Base-by-base conservation (phyloP, 1,140 invertebrate species). In the Subanguina moxae region DNA sequence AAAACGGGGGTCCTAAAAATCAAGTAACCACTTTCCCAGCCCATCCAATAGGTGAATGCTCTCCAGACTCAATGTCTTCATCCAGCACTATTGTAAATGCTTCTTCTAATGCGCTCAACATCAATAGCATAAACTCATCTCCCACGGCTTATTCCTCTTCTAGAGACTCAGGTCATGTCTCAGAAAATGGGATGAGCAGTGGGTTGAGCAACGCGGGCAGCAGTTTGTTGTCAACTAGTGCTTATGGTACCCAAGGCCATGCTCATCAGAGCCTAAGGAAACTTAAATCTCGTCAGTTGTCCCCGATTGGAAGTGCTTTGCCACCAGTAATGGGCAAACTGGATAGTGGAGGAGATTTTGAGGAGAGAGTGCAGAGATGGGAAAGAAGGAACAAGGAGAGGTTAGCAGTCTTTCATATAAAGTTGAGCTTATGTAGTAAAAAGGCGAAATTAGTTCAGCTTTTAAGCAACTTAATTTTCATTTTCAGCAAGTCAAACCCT, bases 291-390 rank as follows among this genome's bases (percentile, higher is more conserved):
- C 3, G 48, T 3, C 48, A 21, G 15, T 5, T 25, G n/a, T 52
- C 48, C 1, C 48, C 48, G n/a, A 8, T 52, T 3, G 48, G 48
- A 5, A 8, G 48, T 21, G 32, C 11, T 5, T 38, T 38, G 11
- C 32, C 32, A 38, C 32, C 32, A 11, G 32, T 11, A 5, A 11
- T 38, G 11, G 32, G 32, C 11, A 38, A 11, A 38, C 11, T 38
- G 32, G 32, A 38, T 38, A 52, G 17, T 7, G 48, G 48, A 52
- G 48, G 17, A 52, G 48, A 52, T 25, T 52, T 52, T 52, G 48
- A 52, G 23, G 48, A 52, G 15, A 52, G 48, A 25, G 23, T 52
- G n/a, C 48, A 52, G 48, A 19, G 48, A 52, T 52, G 48, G 48
- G 48, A 52, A 52, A 52, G 15, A 3, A 19, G 48, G 48, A 52